Percentiles rank a stretch among this genome's conserved stretches.
phyloP scores from a whole-genome alignment of 1,140 invertebrate genomes.

The Zaprionus camerounensis region DNA sequence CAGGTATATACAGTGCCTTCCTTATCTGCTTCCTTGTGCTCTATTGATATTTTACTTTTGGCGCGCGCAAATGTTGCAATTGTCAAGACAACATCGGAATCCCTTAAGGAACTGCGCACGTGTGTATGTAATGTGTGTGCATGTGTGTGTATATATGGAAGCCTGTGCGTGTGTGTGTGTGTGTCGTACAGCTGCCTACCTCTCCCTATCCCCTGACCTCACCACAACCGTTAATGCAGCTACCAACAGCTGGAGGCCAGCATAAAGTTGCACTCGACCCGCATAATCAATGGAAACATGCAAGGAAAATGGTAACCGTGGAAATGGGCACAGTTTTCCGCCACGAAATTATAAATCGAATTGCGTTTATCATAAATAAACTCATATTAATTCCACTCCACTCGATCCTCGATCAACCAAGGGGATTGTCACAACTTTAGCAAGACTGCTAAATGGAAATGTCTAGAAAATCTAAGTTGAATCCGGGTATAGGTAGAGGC shows the following conservation, averaged over 20 bases:
- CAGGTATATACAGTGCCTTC: constrained; percentile 14
- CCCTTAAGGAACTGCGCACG: constrained; percentile 44
- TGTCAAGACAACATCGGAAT: constrained; percentile 66
- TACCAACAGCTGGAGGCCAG: constrained; percentile 67
- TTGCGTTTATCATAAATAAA: constrained; percentile 49
- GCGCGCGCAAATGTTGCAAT: constrained; percentile 81
- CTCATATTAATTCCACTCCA: not conserved
- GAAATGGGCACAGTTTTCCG: constrained; percentile 13
- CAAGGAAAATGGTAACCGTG: constrained; percentile 42
- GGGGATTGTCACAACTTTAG: constrained; percentile 10
- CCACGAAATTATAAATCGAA: constrained; percentile 40
- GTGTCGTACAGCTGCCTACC: constrained; percentile 50
- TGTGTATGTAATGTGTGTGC: not conserved
- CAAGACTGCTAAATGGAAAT: constrained; percentile 6
- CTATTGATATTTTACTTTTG: constrained; percentile 63
- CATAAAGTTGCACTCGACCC: constrained; percentile 74
- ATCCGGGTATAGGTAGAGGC: not conserved
- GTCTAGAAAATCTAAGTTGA: not conserved
- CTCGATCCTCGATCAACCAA: constrained; percentile 1
- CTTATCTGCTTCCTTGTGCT: constrained; percentile 52
- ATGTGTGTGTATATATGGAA: constrained; percentile 12
- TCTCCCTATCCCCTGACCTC: not conserved
- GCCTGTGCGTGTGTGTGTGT: constrained; percentile 30
- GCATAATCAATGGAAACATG: constrained; percentile 55
- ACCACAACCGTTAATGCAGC: constrained; percentile 49